A percentile compares a stretch with the other conserved stretches of the same genome.
Evolutionary conservation across 1,140 invertebrate genomes (phyloP).

Genomic region (Drosophila pandora): DNA sequence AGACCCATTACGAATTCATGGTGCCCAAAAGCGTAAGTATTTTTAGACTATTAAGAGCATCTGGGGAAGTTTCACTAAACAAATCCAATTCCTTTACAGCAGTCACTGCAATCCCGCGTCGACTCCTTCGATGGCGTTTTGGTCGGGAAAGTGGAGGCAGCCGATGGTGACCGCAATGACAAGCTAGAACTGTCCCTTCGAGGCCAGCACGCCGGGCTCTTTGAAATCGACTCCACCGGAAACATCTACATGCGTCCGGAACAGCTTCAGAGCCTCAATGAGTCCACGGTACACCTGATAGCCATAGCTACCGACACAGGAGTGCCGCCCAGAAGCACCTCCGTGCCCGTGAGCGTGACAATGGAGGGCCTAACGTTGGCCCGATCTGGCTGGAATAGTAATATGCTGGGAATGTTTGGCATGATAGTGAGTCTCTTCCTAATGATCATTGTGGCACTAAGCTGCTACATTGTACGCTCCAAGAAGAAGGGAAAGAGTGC

Average conservation of each 20-base stretch:
- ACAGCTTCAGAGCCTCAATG: conserved; percentile 84
- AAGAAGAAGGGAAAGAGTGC: conserved; percentile 72
- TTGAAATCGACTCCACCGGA: conserved; percentile 85
- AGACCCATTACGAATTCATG: conserved; percentile 93
- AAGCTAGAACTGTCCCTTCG: conserved; percentile 88
- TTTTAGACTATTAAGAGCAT: neutral
- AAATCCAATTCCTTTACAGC: conserved; percentile 27
- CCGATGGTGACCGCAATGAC: conserved; percentile 92
- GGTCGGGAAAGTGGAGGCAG: conserved; percentile 89
- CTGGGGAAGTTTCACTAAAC: neutral
- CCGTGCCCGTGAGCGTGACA: conserved; percentile 77
- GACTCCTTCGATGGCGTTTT: conserved; percentile 76
- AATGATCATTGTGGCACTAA: conserved; percentile 73
- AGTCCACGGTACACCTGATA: conserved; percentile 87
- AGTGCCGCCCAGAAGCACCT: conserved; percentile 77
- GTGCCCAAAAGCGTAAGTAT: conserved; percentile 80
- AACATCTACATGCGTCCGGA: conserved; percentile 84
- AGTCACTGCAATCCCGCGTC: conserved; percentile 66
- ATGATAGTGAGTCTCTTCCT: conserved; percentile 76
- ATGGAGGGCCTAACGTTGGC: conserved; percentile 78
- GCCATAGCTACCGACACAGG: conserved; percentile 91
- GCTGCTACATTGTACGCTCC: conserved; percentile 76
- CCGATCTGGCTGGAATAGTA: conserved; percentile 69
- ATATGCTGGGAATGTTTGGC: conserved; percentile 76
- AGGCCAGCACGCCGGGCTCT: conserved; percentile 88